These are phyloP conservation scores for Tortrix viridana DNA, from an alignment of 2,888 invertebrate species.

Conservation along the genomic window DNA sequence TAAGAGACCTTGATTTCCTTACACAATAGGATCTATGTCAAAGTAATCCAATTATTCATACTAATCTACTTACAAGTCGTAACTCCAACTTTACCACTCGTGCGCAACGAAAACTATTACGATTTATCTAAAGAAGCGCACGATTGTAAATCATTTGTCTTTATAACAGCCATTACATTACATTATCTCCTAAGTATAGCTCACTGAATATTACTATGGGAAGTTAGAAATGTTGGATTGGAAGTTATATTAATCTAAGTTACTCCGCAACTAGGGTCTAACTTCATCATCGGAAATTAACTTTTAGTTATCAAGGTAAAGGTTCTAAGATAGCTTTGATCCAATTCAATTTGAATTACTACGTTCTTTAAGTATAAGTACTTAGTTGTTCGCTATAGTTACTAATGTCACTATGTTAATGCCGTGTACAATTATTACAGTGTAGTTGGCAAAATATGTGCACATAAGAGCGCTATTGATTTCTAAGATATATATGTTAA, in stretches of 20 bases:
- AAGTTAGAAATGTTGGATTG: background rate
- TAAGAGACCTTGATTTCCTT: background rate
- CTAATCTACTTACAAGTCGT: slow-evolving; percentile 1
- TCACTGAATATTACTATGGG: background rate
- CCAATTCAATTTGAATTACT: too few species aligned
- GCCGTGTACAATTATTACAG: too few species aligned
- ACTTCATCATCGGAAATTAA: background rate
- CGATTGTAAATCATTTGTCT: slow-evolving; percentile 3
- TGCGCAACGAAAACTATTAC: slow-evolving; percentile 21
- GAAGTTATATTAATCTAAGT: too few species aligned
- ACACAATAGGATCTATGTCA: background rate
- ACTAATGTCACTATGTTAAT: too few species aligned
- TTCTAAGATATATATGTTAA: too few species aligned
- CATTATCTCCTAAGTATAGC: slow-evolving; percentile 2
- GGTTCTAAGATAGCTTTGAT: background rate
- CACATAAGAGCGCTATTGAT: too few species aligned
- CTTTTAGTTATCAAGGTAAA: background rate
- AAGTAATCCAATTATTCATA: background rate
- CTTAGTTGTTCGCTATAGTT: too few species aligned
- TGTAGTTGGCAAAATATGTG: too few species aligned
- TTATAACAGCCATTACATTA: slow-evolving; percentile 17
- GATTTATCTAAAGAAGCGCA: slow-evolving; percentile 6
- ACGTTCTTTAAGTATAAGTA: too few species aligned
- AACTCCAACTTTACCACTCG: slow-evolving; percentile 1
- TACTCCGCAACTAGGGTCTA: too few species aligned